phyloP scores from a whole-genome alignment of 2,888 invertebrate genomes.

The Philereme transversata region DNA sequence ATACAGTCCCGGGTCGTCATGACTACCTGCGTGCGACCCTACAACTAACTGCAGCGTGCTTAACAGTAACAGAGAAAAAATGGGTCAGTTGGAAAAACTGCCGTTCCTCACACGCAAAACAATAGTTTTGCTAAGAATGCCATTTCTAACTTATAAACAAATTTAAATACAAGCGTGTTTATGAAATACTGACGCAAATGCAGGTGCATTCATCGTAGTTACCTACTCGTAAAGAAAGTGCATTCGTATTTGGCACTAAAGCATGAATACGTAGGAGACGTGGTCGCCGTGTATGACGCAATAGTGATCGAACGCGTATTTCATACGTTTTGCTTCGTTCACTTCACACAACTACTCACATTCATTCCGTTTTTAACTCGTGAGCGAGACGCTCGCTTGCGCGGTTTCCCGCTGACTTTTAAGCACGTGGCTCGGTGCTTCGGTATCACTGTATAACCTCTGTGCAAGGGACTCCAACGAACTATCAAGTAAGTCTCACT shows the following conservation, averaged over 20 bases:
- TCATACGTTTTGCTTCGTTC: constrained; percentile 30
- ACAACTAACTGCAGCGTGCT: neutral
- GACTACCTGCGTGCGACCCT: constrained; percentile 21
- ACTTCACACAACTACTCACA: constrained; percentile 27
- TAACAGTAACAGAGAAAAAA: neutral
- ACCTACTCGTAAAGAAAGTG: constrained; percentile 14
- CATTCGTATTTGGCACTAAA: constrained; percentile 19
- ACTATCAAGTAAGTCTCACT: constrained; percentile 25
- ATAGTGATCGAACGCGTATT: constrained; percentile 52
- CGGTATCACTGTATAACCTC: constrained; percentile 61
- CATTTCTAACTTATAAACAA: too few species aligned
- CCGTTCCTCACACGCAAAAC: neutral
- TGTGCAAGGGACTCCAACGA: constrained; percentile 11
- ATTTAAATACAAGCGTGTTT: too few species aligned
- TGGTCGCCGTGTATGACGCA: constrained; percentile 52
- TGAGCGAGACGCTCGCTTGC: constrained; percentile 56
- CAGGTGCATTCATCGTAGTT: neutral
- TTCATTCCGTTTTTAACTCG: constrained; percentile 72
- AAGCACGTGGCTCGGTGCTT: constrained; percentile 72
- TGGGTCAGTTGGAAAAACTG: constrained; percentile 2
- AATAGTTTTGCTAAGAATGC: too few species aligned
- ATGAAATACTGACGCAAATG: too few species aligned
- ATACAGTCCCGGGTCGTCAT: constrained; percentile 10
- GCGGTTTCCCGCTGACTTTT: constrained; percentile 49
- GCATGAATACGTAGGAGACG: constrained; percentile 14